Evolutionary conservation across 2,888 invertebrate species (phyloP).

Genomic region (Parelbella ahira): DNA sequence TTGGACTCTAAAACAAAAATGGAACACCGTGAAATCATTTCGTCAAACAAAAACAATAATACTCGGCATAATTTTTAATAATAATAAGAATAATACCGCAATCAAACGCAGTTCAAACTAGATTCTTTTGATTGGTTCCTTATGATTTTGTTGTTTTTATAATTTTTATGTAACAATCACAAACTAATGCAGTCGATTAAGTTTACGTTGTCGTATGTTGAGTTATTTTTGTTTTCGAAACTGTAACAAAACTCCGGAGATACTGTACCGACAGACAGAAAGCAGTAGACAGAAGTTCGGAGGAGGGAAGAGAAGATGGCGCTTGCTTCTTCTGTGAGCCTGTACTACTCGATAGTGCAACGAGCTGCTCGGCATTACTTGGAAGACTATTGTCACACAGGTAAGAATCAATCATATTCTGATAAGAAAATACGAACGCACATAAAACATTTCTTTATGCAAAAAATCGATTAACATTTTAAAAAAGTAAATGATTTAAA

Average conservation of each 20-base stretch:
- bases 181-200: constrained; percentile 55
- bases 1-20: constrained; percentile 59
- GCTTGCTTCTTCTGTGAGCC: constrained; percentile 84
- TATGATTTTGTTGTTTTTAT: constrained; percentile 26
- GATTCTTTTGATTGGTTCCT: constrained; percentile 41
- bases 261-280: constrained; percentile 52
- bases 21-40: constrained; percentile 53
- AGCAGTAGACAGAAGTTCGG: constrained; percentile 37
- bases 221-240: constrained; percentile 60
- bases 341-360: constrained; percentile 85
- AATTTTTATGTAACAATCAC: constrained; percentile 37
- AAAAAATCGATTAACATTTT: too few relatives aligned
- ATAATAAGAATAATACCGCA: constrained; percentile 41
- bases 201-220: constrained; percentile 54
- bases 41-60: constrained; percentile 55
- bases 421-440: constrained; percentile 17
- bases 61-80: constrained; percentile 49
- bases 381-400: constrained; percentile 84
- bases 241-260: constrained; percentile 48
- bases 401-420: constrained; percentile 53
- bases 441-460: too few relatives aligned
- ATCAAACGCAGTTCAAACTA: constrained; percentile 75
- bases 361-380: constrained; percentile 84
- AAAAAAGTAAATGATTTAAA: too few relatives aligned
- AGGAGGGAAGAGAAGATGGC: constrained; percentile 70